Evolutionary conservation across 2,113 vertebrate species (phyloP).

Genomic region (Triplophysa dalaica): DNA sequence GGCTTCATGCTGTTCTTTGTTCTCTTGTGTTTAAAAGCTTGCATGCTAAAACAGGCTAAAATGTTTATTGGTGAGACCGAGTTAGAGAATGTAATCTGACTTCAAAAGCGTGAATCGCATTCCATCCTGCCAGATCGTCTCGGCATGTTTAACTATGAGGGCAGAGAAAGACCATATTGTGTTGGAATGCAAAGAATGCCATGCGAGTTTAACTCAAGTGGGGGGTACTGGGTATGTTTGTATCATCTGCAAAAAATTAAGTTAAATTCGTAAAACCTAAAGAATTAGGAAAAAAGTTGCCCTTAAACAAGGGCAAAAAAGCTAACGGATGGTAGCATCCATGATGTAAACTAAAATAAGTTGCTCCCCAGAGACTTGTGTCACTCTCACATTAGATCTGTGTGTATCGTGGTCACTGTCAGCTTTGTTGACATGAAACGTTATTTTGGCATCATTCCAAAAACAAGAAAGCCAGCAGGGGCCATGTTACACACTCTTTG

Average conservation of each 20-base stretch:
- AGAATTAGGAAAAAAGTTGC: background rate
- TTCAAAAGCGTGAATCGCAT: slow-evolving; percentile 38
- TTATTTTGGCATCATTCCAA: slow-evolving; percentile 41
- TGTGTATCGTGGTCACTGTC: background rate
- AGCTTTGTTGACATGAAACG: slow-evolving; percentile 1
- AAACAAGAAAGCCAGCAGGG: slow-evolving; percentile 22
- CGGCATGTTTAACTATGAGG: slow-evolving; percentile 16
- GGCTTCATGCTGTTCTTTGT: background rate
- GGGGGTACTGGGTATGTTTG: background rate
- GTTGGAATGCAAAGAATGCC: slow-evolving; percentile 66
- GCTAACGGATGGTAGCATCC: background rate
- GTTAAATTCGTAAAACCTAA: no score
- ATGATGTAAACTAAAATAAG: slow-evolving; percentile 14
- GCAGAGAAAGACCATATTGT: slow-evolving; percentile 54
- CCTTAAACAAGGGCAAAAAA: background rate
- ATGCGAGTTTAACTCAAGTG: slow-evolving; percentile 38
- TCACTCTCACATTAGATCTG: background rate
- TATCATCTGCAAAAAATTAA: background rate
- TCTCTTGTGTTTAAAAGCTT: slow-evolving; percentile 32
- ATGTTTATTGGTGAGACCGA: slow-evolving; percentile 30
- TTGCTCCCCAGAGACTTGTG: background rate
- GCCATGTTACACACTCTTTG: background rate
- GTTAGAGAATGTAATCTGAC: background rate
- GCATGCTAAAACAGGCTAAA: slow-evolving; percentile 52
- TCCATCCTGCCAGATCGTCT: slow-evolving; percentile 35